Conservation (phyloP, 2,113 vertebrate species). For the Actenoides hombroni region DNA sequence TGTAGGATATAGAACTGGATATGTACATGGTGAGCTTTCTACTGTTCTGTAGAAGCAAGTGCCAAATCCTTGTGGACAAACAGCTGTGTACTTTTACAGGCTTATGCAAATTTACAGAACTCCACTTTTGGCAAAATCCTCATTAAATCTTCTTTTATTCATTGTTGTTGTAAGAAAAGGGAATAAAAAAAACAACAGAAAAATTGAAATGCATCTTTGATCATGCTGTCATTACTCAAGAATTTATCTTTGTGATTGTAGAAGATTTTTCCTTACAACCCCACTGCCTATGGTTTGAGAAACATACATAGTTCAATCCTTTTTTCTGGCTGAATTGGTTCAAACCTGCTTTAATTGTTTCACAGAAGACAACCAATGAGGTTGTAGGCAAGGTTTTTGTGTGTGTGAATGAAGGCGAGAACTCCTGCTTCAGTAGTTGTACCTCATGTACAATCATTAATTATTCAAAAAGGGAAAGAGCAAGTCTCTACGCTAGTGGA, state of each 20-base stretch:
- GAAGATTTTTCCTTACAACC: background rate
- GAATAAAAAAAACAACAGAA: no score
- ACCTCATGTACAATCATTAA: background rate
- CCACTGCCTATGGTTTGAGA: background rate
- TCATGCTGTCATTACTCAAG: background rate
- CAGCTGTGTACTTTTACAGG: background rate
- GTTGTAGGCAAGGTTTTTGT: background rate
- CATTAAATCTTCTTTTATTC: background rate
- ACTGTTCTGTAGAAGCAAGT: background rate
- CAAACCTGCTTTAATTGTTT: background rate
- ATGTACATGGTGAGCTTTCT: background rate
- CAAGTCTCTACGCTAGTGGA: no score
- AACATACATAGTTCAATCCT: background rate
- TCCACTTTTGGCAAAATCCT: background rate
- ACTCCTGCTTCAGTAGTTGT: background rate
- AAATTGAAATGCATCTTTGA: background rate
- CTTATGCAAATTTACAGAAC: background rate
- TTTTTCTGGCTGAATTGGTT: background rate
- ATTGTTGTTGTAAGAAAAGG: background rate
- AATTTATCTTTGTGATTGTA: background rate
- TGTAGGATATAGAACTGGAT: background rate
- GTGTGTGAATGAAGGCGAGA: background rate
- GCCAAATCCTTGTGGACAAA: background rate
- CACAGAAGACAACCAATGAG: background rate
- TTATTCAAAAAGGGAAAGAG: background rate